Evolutionary conservation across 1,140 invertebrate species (phyloP), one percentile per base, ranked within the genome.

Genomic region (Eurosta solidaginis): DNA sequence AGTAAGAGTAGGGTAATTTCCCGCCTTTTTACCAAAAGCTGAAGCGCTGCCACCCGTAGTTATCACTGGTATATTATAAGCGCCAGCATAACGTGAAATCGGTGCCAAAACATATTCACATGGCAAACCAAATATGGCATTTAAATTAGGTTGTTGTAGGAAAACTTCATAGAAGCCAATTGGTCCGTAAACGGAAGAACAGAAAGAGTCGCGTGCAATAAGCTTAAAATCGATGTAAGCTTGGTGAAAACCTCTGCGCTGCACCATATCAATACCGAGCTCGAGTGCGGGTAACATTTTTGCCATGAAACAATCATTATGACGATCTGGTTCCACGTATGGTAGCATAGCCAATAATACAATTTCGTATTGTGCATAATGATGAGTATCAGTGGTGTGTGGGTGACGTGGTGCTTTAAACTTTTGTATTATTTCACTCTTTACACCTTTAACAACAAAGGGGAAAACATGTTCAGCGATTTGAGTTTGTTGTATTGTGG

Each of bases 51-150:
- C 96, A 0, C 94, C 95, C 0, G 95, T 92, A 1, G 96, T 96
- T 6, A 98, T 86, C 1, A 98, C 92, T 0, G 97, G 96, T 22
- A 97, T 93, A 1, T 92, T 89, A 96, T 96, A 98, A n/a, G 92
- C 91, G 5, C 94, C 92, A 1, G 95, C 92, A 84, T 97, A 97
- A 14, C 96, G 90, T 0, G 95, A 93, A 1, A 98, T 95, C 1
- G 96, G 96, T 0, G 96, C 96, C 74, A 98, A 91, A 3, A 95
- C 95, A 87, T 97, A 98, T 81, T 97, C 95, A 88, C 96, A 98
- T 1, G 96, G 92, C 1, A 96, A 94, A 0, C 96, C 97, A 81
- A 98, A 91, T 84, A 97, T 96, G 0, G 94, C 95, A 88, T 97
- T 94, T 91, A 91, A 82, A 79, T 87, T 81, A 3, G 81, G 79